Conservation (phyloP, 2,113 vertebrate genomes). For the Xiphophorus maculatus region DNA sequence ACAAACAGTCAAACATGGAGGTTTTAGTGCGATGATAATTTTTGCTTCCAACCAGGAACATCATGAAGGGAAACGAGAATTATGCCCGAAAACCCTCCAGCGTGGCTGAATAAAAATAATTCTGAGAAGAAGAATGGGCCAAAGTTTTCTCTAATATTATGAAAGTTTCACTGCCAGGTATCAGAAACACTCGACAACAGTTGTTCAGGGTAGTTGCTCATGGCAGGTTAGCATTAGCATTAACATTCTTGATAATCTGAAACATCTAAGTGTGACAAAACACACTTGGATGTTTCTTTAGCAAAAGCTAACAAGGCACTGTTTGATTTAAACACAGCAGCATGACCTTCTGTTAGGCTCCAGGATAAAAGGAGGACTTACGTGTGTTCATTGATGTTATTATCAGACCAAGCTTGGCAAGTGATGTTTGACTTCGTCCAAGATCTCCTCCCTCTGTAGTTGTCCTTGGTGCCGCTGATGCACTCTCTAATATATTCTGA, state of each 20-base stretch:
- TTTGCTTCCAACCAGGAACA: neutral
- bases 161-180: too few species aligned
- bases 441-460: constrained; percentile 90
- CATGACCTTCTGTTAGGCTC: neutral
- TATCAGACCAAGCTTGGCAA: constrained; percentile 95
- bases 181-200: too few species aligned
- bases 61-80: neutral
- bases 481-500: constrained; percentile 94
- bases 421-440: constrained; percentile 91
- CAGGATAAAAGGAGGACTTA: constrained; percentile 73
- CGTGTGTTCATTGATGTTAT: constrained; percentile 96
- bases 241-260: too few species aligned
- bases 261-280: neutral
- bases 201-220: too few species aligned
- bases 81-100: neutral
- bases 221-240: too few species aligned
- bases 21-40: neutral
- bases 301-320: too few species aligned
- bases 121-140: neutral
- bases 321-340: neutral
- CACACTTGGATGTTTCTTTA: too few species aligned
- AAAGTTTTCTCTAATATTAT: neutral
- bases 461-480: constrained; percentile 88
- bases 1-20: too few species aligned
- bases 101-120: neutral